Evolutionary conservation across 1,140 invertebrate genomes (phyloP).

Genomic region (Cydia fagiglandana): DNA sequence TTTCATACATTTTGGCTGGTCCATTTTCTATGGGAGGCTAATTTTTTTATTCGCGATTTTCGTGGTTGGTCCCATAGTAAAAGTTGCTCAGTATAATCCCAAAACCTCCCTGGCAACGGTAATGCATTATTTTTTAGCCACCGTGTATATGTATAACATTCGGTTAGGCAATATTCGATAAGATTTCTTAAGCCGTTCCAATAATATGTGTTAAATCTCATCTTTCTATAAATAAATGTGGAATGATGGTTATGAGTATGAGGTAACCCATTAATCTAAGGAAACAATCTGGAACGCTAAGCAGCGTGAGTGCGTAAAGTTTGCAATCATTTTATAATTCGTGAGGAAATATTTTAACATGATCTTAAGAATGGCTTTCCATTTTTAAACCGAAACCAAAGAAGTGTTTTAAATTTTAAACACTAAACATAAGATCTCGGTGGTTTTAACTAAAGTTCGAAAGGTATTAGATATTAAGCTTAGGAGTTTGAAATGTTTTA

Average conservation of each 20-base stretch:
- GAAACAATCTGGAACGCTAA: neutral
- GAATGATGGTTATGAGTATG: slow-evolving; percentile 17
- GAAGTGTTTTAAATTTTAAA: no score
- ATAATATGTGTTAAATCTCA: neutral
- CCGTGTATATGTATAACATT: neutral
- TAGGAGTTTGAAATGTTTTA: no score
- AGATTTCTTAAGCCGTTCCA: neutral
- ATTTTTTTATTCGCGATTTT: no score
- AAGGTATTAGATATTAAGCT: no score
- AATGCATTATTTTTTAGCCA: no score
- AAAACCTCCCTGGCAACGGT: no score
- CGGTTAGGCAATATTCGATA: neutral
- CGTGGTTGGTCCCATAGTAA: no score
- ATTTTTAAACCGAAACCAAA: neutral
- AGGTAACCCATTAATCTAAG: neutral
- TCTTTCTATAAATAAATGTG: neutral
- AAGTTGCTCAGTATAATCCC: no score
- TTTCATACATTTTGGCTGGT: no score
- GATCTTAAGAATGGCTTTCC: neutral
- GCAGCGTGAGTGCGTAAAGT: neutral
- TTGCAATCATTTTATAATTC: neutral
- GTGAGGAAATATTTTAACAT: neutral
- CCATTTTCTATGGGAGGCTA: no score
- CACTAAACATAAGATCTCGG: no score
- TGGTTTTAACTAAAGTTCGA: no score